Evolutionary conservation across 2,888 invertebrate species (phyloP).

Genomic region (Plebejus anna): DNA sequence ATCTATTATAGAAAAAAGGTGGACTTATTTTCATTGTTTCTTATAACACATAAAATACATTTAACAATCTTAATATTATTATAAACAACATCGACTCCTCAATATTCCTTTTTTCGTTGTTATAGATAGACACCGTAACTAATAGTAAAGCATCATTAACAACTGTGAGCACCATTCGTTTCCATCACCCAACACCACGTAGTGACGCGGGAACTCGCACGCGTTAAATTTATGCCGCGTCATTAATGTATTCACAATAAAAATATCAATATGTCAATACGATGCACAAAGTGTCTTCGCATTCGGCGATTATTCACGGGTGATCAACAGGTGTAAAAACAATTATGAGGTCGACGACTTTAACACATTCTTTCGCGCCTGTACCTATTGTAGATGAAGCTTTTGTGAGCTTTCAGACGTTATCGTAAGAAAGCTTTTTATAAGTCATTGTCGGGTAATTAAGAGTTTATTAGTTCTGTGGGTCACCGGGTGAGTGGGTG

Average conservation of each 20-base stretch:
- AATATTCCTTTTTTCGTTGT: not conserved
- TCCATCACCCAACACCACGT: slow-evolving; percentile 1
- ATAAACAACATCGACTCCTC: too few species aligned
- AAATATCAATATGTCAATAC: slow-evolving; percentile 31
- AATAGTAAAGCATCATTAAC: slow-evolving; percentile 6
- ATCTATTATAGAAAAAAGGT: too few species aligned
- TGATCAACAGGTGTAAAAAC: slow-evolving; percentile 43
- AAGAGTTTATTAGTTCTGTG: slow-evolving; percentile 58
- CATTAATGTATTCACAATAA: slow-evolving; percentile 32
- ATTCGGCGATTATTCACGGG: slow-evolving; percentile 38
- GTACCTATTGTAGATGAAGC: slow-evolving; percentile 61
- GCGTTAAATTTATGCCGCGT: slow-evolving; percentile 14
- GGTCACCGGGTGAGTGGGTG: slow-evolving; percentile 61
- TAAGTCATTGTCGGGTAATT: slow-evolving; percentile 65
- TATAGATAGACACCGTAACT: not conserved
- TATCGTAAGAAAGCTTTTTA: slow-evolving; percentile 62
- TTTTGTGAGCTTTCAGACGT: slow-evolving; percentile 50
- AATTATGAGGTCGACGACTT: slow-evolving; percentile 56
- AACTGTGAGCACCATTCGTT: not conserved
- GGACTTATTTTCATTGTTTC: too few species aligned
- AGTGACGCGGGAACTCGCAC: not conserved
- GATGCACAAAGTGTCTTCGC: slow-evolving; percentile 26
- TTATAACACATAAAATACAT: too few species aligned
- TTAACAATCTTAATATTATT: not conserved
- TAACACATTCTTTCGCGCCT: slow-evolving; percentile 53